Evolutionary conservation across 2,888 invertebrate species (phyloP).

Genomic region (Malthinus seriepunctatus): DNA sequence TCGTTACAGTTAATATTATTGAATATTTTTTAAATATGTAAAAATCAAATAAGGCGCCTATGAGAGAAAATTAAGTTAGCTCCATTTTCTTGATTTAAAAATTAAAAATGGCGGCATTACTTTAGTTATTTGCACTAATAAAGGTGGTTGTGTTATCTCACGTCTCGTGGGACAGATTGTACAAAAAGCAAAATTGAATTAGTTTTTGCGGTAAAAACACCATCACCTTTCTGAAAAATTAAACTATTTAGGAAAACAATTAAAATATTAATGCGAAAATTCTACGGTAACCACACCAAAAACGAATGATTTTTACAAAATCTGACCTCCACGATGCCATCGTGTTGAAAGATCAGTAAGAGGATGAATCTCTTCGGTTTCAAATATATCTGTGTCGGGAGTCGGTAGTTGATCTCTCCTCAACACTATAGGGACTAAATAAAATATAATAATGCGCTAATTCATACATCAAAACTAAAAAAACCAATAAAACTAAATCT

Average conservation of each 20-base stretch:
- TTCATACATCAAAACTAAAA: not conserved
- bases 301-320: constrained; percentile 33
- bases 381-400: constrained; percentile 42
- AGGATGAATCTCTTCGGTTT: constrained; percentile 47
- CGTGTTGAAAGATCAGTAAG: constrained; percentile 44
- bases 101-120: too few species aligned
- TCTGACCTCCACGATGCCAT: constrained; percentile 40
- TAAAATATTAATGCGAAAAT: constrained; percentile 1
- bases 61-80: too few species aligned
- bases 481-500: not conserved
- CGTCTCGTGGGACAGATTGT: not conserved
- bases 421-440: constrained; percentile 41
- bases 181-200: not conserved
- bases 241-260: constrained; percentile 6
- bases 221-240: constrained; percentile 26
- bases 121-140: not conserved
- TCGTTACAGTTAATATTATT: too few species aligned
- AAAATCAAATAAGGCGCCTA: too few species aligned
- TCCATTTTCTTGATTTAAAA: too few species aligned
- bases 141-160: constrained; percentile 8
- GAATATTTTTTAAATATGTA: too few species aligned
- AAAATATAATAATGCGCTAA: constrained; percentile 11
- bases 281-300: constrained; percentile 28
- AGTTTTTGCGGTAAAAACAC: constrained; percentile 19
- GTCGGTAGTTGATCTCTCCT: constrained; percentile 52